phyloP scores from a whole-genome alignment of 1,140 invertebrate species.

The Plutomurus gul region DNA sequence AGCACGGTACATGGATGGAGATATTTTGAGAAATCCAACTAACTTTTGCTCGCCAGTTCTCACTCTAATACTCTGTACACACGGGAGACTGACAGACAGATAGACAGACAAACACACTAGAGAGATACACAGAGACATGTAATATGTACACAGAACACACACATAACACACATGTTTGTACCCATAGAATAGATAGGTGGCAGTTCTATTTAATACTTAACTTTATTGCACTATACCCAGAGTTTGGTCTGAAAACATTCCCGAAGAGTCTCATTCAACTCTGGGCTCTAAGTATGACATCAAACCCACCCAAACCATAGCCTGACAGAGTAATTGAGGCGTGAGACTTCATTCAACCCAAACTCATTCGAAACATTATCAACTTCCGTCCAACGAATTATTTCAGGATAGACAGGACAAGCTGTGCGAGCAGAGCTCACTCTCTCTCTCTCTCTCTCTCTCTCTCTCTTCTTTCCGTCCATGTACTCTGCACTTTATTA shows the following conservation, averaged over 20 bases:
- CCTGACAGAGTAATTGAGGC: conserved; percentile 9
- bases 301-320: background rate
- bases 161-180: background rate
- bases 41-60: background rate
- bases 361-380: conserved; percentile 27
- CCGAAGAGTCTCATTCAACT: background rate
- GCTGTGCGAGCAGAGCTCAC: too few relatives aligned
- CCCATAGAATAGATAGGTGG: background rate
- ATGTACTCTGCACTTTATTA: too few relatives aligned
- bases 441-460: too few relatives aligned
- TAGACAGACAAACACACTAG: background rate
- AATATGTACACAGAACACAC: background rate
- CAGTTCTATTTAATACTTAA: background rate
- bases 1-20: too few relatives aligned
- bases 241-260: background rate
- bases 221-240: too few relatives aligned
- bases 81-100: background rate
- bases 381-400: conserved; percentile 16
- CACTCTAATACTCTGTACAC: background rate
- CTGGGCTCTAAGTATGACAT: background rate
- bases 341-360: conserved; percentile 16
- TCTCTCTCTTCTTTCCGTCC: too few relatives aligned
- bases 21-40: background rate
- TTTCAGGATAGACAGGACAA: background rate
- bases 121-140: background rate